phyloP scores from a whole-genome alignment of 2,113 vertebrate species.

The Malurus alboscapulatus region DNA sequence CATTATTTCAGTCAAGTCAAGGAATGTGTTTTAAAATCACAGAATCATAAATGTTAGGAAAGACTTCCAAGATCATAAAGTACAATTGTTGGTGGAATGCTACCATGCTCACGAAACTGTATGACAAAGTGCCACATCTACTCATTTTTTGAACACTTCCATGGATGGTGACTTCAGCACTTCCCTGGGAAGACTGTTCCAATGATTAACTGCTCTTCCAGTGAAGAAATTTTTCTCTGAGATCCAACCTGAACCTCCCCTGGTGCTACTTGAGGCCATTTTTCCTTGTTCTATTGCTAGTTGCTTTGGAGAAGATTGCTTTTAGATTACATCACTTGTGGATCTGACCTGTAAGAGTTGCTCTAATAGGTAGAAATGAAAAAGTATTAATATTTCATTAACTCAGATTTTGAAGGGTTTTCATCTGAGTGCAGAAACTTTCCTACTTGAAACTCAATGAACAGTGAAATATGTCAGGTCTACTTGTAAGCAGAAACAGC shows the following conservation, averaged over 20 bases:
- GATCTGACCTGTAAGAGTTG: background rate
- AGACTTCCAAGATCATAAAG: background rate
- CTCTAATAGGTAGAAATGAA: background rate
- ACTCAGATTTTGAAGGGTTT: background rate
- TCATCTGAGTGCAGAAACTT: background rate
- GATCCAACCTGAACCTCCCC: background rate
- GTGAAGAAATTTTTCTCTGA: background rate
- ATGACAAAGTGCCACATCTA: background rate
- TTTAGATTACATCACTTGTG: background rate
- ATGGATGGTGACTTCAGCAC: background rate
- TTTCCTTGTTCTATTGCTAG: background rate
- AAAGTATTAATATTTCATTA: background rate
- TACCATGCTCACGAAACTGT: background rate
- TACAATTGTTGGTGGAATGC: background rate
- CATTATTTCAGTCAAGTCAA: background rate
- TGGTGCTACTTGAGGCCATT: rapidly evolving
- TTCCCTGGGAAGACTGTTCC: background rate
- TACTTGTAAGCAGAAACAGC: background rate
- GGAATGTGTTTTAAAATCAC: background rate
- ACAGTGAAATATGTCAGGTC: background rate
- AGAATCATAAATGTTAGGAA: background rate
- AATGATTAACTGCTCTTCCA: background rate
- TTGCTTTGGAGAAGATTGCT: background rate
- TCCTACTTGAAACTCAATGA: background rate
- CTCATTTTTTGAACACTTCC: background rate